Evolutionary conservation across 2,888 invertebrate genomes (phyloP).

Genomic region (Nebria salina): DNA sequence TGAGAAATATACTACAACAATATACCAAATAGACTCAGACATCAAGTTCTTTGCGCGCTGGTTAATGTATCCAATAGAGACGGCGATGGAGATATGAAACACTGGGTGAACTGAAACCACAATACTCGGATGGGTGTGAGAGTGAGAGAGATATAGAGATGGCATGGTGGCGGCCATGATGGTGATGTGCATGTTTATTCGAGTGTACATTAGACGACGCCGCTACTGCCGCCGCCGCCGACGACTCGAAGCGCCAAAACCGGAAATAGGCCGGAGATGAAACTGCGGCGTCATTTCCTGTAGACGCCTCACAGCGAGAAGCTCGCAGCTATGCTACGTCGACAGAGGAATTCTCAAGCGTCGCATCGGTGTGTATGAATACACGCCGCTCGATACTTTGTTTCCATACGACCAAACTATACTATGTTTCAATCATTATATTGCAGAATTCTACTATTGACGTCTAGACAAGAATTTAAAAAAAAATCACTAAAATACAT

Average conservation of each 20-base stretch:
- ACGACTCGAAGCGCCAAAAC: constrained; percentile 55
- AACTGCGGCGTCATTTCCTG: constrained; percentile 65
- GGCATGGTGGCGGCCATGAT: constrained; percentile 18
- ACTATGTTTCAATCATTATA: neutral
- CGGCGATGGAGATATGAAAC: neutral
- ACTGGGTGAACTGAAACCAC: constrained; percentile 6
- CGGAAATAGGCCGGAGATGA: constrained; percentile 66
- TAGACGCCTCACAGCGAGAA: constrained; percentile 54
- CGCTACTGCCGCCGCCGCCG: constrained; percentile 4
- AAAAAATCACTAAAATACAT: too few species aligned
- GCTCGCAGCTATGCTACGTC: constrained; percentile 19
- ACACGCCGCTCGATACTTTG: constrained; percentile 33
- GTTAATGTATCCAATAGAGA: constrained; percentile 7
- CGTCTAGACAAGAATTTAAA: neutral
- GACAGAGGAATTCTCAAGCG: neutral
- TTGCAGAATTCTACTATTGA: neutral
- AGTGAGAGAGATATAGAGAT: constrained; percentile 22
- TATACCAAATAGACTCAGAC: neutral
- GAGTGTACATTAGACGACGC: constrained; percentile 58
- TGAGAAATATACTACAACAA: too few species aligned
- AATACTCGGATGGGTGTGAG: constrained; percentile 4
- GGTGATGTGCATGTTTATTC: constrained; percentile 47
- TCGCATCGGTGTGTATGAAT: neutral
- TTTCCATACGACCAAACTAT: constrained; percentile 3
- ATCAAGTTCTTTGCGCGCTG: neutral